Conservation (phyloP, 2,888 invertebrate genomes). For the Troides helena region DNA sequence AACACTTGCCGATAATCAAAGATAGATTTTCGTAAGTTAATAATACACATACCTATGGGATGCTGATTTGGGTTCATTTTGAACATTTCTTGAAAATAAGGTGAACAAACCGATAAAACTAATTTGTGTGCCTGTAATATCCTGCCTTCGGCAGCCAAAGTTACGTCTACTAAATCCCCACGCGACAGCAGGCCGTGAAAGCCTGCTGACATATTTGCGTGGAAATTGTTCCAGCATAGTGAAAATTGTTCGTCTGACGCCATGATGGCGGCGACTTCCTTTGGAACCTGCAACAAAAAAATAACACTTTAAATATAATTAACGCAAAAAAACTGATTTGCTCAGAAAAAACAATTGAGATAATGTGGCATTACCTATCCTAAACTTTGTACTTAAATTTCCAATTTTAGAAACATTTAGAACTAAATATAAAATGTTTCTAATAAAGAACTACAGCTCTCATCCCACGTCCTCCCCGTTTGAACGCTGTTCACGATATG, state of each 20-base stretch:
- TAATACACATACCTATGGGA: slow-evolving; percentile 81
- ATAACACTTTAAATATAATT: background rate
- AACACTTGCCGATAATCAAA: slow-evolving; percentile 7
- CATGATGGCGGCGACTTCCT: slow-evolving; percentile 79
- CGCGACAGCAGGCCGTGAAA: slow-evolving; percentile 86
- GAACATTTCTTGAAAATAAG: slow-evolving; percentile 87
- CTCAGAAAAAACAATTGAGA: background rate
- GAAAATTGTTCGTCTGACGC: slow-evolving; percentile 87
- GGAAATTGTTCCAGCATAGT: slow-evolving; percentile 88
- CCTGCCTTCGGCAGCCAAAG: slow-evolving; percentile 85
- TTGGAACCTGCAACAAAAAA: slow-evolving; percentile 55
- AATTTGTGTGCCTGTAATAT: slow-evolving; percentile 86
- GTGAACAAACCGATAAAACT: slow-evolving; percentile 86
- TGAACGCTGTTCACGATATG: slow-evolving; percentile 67
- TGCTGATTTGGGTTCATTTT: slow-evolving; percentile 85
- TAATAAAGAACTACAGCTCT: slow-evolving; percentile 52
- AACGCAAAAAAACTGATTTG: background rate
- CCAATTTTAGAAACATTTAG: slow-evolving; percentile 74
- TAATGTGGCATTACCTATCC: slow-evolving; percentile 58
- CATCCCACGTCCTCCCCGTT: slow-evolving; percentile 71
- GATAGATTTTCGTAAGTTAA: background rate
- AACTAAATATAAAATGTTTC: slow-evolving; percentile 61
- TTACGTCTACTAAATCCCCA: slow-evolving; percentile 85
- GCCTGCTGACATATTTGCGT: slow-evolving; percentile 85
- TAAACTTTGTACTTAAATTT: slow-evolving; percentile 76